Percentiles rank a stretch among this genome's conserved stretches.
phyloP scores from a whole-genome alignment of 2,888 invertebrate genomes.

The Drosophila falleni region DNA sequence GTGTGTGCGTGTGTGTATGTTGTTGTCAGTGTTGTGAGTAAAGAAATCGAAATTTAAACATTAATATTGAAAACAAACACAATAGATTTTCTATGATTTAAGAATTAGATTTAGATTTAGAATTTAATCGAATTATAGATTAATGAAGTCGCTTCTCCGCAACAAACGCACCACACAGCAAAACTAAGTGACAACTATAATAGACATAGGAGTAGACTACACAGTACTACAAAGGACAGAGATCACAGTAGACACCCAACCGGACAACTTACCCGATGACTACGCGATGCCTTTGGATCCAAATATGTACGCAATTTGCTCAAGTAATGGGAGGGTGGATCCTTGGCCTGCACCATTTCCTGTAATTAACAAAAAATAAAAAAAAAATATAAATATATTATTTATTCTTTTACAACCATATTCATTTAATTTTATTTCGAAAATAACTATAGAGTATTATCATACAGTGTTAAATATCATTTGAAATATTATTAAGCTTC shows the following conservation, averaged over 20 bases:
- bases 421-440: not conserved
- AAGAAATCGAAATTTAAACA: slow-evolving; percentile 78
- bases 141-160: slow-evolving; percentile 33
- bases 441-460: too few relatives aligned
- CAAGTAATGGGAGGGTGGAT: slow-evolving; percentile 98
- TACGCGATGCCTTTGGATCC: slow-evolving; percentile 97
- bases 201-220: slow-evolving; percentile 15
- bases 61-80: slow-evolving; percentile 72
- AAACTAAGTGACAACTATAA: slow-evolving; percentile 14
- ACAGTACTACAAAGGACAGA: slow-evolving; percentile 29
- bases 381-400: not conserved
- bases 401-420: not conserved
- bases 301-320: slow-evolving; percentile 97
- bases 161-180: slow-evolving; percentile 56
- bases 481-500: too few relatives aligned
- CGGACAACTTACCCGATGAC: slow-evolving; percentile 92
- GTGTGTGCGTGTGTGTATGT: slow-evolving; percentile 39
- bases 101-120: not conserved
- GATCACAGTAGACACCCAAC: not conserved
- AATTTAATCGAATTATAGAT: slow-evolving; percentile 15
- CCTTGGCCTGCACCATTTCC: slow-evolving; percentile 99
- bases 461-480: too few relatives aligned
- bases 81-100: slow-evolving; percentile 43
- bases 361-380: slow-evolving; percentile 85
- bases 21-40: slow-evolving; percentile 78